phyloP scores from a whole-genome alignment of 2,797 vertebrate species.

The Mustela erminea region DNA sequence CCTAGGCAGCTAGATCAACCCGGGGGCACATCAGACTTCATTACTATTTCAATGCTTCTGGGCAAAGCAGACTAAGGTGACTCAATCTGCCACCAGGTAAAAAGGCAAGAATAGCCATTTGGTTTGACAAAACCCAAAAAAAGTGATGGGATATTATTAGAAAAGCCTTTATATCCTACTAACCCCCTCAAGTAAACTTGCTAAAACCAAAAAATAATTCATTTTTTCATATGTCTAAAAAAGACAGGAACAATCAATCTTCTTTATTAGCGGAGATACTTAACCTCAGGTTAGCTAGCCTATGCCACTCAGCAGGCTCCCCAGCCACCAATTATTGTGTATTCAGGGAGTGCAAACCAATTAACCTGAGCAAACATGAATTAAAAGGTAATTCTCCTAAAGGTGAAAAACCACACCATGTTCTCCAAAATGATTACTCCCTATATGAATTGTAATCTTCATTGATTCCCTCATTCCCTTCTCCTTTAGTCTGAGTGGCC shows the following conservation, averaged over 20 bases:
- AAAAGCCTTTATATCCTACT: slow-evolving; percentile 29
- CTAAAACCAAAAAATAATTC: slow-evolving; percentile 39
- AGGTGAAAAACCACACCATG: background rate
- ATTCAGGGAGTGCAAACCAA: slow-evolving; percentile 39
- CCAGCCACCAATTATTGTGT: background rate
- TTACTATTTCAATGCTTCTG: background rate
- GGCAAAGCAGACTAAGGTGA: background rate
- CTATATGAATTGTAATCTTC: background rate
- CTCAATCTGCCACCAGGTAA: background rate
- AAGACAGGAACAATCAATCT: background rate
- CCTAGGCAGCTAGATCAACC: background rate
- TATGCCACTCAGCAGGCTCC: background rate
- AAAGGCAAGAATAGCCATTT: background rate
- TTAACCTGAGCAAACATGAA: slow-evolving; percentile 47
- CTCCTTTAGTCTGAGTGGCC: background rate
- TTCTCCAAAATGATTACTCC: background rate
- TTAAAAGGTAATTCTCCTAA: slow-evolving; percentile 3
- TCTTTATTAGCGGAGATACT: background rate
- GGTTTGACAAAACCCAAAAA: slow-evolving; percentile 3
- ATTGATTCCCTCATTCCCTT: background rate
- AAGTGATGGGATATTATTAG: background rate
- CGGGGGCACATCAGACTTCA: background rate
- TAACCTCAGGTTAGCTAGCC: slow-evolving; percentile 9
- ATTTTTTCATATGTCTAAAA: slow-evolving; percentile 20
- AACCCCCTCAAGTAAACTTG: background rate